Base-by-base conservation (phyloP, 2,113 vertebrate genomes). In the Clarias batrachus region DNA sequence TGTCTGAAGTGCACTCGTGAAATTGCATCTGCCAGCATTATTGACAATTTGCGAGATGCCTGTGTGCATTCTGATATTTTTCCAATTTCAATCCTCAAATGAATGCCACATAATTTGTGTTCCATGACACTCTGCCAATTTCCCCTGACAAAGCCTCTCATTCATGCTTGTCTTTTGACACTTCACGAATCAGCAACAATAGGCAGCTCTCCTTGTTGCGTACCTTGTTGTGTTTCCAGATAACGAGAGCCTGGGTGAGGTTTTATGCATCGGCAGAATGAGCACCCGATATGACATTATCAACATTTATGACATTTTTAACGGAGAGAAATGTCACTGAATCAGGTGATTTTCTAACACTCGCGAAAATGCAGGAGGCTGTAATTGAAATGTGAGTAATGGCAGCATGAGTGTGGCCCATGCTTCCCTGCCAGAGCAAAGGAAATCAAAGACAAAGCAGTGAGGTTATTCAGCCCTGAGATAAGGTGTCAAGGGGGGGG, bases 391-490 rank as follows among this genome's bases (percentile, higher is more conserved):
- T 68, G 79, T 87, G 88, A 79, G 68, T 87, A 87, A 87, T 30
- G 74, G 79, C 68, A 85, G 65, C 52, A 60, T 7, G 37, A 73
- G 54, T 9, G 62, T 79, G 62, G 71, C 41, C 70, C 56, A 74
- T 76, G 74, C 83, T 79, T 71, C 17, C 48, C 17, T 71, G 63
- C 54, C n/a, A 74, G 59, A 62, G 62, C 8, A 2, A 62, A 41
- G 68, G 57, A 63, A 85, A 84, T 80, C 71, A 25, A 54, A 83
- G 80, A 78, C 71, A 21, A 83, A 84, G 57, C 84, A 7, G 57
- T 82, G 59, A 66, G 85, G 86, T 89, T 83, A 86, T 87, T 87
- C 86, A 66, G 73, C 63, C 81, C 89, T 87, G 86, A 88, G 89
- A 89, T 89, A 86, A 86, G 86, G 82, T 86, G 86, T 87, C 89